Percentiles rank a stretch among this genome's conserved stretches.
These are phyloP conservation scores for Cryptotermes secundus DNA, from an alignment of 1,140 invertebrate species.

Conservation along the genomic window DNA sequence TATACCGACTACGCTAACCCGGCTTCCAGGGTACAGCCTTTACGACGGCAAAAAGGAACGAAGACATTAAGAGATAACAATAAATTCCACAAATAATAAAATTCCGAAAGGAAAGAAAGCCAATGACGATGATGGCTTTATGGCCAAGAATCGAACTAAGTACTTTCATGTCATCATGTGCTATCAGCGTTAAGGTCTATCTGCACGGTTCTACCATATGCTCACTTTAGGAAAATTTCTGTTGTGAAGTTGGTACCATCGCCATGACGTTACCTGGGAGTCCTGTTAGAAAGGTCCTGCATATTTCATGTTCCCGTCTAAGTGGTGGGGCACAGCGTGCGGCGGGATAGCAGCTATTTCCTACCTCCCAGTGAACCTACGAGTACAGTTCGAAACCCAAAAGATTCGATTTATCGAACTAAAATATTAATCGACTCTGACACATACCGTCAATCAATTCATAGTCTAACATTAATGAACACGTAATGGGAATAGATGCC, in stretches of 20 bases:
- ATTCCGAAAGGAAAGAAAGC: too few species aligned
- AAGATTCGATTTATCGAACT: constrained; percentile 19
- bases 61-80: too few species aligned
- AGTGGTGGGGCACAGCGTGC: not conserved
- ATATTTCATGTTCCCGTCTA: not conserved
- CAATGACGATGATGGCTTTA: too few species aligned
- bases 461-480: not conserved
- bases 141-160: too few species aligned
- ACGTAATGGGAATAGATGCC: not conserved
- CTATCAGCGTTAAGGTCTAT: too few species aligned
- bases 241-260: not conserved
- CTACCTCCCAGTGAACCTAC: not conserved
- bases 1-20: too few species aligned
- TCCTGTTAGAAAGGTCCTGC: not conserved
- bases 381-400: not conserved
- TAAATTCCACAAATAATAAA: too few species aligned
- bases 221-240: not conserved
- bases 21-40: too few species aligned
- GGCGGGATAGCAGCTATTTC: not conserved
- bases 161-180: too few species aligned
- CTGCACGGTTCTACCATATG: too few species aligned
- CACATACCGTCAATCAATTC: constrained; percentile 13
- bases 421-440: constrained; percentile 12
- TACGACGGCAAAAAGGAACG: too few species aligned
- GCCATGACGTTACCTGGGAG: not conserved